Conservation (phyloP, 2,113 vertebrate species). For the Notiomystis cincta region DNA sequence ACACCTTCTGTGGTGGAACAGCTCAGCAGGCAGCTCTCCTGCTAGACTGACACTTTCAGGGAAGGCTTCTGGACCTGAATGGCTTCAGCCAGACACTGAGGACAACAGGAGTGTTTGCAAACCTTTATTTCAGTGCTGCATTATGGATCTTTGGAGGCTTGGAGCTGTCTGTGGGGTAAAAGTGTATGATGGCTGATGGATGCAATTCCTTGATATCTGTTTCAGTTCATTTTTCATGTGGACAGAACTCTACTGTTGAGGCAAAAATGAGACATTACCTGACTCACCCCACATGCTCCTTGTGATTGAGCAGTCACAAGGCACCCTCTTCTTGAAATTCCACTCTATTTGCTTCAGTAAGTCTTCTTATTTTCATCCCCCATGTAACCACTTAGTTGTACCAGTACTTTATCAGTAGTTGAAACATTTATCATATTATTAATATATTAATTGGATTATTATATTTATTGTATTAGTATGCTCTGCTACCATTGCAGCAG, state of each 20-base stretch:
- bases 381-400: neutral
- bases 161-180: neutral
- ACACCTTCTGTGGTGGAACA: neutral
- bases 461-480: neutral
- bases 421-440: neutral
- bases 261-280: neutral
- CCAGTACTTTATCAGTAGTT: neutral
- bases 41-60: neutral
- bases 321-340: neutral
- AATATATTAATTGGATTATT: neutral
- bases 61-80: neutral
- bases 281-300: neutral
- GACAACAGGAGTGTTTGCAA: neutral
- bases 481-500: neutral
- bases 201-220: neutral
- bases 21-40: neutral
- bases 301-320: neutral
- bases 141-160: neutral
- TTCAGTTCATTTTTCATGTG: neutral
- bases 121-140: neutral
- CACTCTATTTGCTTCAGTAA: neutral
- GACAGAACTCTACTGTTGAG: neutral
- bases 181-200: neutral
- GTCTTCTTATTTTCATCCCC: neutral
- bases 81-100: neutral